A percentile compares a stretch with the other conserved stretches of the same genome.
phyloP scores from a whole-genome alignment of 1,140 invertebrate species.

The Drosophila repletoides region DNA sequence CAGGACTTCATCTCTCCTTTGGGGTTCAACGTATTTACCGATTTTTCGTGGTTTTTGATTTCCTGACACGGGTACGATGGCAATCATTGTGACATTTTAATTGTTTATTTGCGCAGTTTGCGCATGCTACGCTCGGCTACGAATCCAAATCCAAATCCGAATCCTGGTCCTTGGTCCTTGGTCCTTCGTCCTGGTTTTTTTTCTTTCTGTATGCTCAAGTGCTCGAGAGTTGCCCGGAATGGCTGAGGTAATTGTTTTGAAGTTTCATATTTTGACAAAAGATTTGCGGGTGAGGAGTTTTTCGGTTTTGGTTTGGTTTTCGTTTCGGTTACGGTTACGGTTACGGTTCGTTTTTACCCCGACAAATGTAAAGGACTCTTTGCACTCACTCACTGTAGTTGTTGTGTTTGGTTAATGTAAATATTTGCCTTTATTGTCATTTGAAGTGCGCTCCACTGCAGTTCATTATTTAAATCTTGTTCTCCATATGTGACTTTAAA shows the following conservation, averaged over 20 bases:
- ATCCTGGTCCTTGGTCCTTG: slow-evolving; percentile 22
- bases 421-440: slow-evolving; percentile 76
- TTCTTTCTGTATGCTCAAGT: slow-evolving; percentile 40
- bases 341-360: slow-evolving; percentile 5
- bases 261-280: slow-evolving; percentile 60
- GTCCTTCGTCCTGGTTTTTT: slow-evolving; percentile 3
- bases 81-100: slow-evolving; percentile 82
- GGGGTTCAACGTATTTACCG: slow-evolving; percentile 62
- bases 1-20: slow-evolving; percentile 26
- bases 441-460: slow-evolving; percentile 59
- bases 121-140: slow-evolving; percentile 41
- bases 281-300: slow-evolving; percentile 64
- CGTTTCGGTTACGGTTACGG: background rate
- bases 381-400: background rate
- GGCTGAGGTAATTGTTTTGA: slow-evolving; percentile 51
- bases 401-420: slow-evolving; percentile 62
- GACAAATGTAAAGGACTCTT: slow-evolving; percentile 35
- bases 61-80: slow-evolving; percentile 72
- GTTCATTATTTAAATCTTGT: slow-evolving; percentile 52
- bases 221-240: slow-evolving; percentile 23
- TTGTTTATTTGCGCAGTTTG: slow-evolving; percentile 79
- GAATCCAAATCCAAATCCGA: slow-evolving; percentile 29
- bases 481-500: slow-evolving; percentile 9
- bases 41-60: slow-evolving; percentile 77
- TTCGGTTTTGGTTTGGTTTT: slow-evolving; percentile 12